Conservation (phyloP, 1,140 invertebrate genomes). For the Trypoxylus dichotomus region DNA sequence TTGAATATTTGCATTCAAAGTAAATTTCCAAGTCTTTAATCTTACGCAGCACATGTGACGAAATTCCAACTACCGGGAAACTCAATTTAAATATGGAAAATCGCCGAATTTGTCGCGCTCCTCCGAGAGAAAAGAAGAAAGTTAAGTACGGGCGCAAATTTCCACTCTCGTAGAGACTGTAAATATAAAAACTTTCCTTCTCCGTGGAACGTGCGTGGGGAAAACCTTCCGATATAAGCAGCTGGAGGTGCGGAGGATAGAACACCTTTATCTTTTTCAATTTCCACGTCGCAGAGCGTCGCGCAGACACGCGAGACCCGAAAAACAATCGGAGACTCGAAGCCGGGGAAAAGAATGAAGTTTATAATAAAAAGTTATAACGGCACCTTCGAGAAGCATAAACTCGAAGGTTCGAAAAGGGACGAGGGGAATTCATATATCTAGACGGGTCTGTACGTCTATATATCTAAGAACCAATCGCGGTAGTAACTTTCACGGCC, state of each 20-base stretch:
- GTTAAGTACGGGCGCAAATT: background rate
- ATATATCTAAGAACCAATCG: constrained; percentile 36
- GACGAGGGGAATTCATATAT: constrained; percentile 19
- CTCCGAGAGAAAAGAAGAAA: background rate
- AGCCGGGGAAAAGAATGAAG: background rate
- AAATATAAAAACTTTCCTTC: background rate
- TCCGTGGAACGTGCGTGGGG: background rate
- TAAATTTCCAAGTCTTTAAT: too few species aligned
- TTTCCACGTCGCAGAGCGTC: background rate
- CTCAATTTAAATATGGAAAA: constrained; percentile 3
- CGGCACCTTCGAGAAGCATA: constrained; percentile 34
- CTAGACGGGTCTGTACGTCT: too few species aligned
- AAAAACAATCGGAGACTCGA: background rate
- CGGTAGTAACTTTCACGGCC: constrained; percentile 31
- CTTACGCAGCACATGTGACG: too few species aligned
- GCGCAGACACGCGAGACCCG: background rate
- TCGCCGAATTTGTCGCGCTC: background rate
- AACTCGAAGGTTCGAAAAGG: constrained; percentile 28
- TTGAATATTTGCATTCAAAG: too few species aligned
- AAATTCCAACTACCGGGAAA: background rate
- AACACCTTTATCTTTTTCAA: background rate
- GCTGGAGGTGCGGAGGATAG: background rate
- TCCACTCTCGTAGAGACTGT: background rate
- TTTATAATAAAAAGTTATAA: constrained; percentile 36
- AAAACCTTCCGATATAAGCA: background rate